Conservation (phyloP, 2,797 vertebrate species). For the Karalla daura region DNA sequence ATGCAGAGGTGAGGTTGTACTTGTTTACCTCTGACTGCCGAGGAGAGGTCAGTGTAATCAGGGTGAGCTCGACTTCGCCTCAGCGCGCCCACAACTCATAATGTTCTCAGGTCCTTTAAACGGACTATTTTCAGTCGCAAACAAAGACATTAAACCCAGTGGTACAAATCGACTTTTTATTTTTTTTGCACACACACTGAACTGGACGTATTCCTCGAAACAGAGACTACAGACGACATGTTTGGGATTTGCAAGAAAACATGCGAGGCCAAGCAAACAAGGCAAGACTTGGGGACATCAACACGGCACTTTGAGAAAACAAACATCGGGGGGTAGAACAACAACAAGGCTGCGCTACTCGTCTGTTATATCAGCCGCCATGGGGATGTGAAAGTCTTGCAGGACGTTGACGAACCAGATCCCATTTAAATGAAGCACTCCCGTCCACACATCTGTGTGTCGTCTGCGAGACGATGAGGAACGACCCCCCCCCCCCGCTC, state of each 20-base stretch:
- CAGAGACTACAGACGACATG: neutral
- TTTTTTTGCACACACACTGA: slow-evolving; percentile 26
- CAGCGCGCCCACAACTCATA: slow-evolving; percentile 12
- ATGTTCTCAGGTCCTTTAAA: slow-evolving; percentile 38
- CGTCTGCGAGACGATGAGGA: slow-evolving; percentile 8
- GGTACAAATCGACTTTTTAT: slow-evolving; percentile 38
- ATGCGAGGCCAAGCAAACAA: slow-evolving; percentile 4
- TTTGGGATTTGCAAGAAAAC: slow-evolving; percentile 30
- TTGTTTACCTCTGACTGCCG: slow-evolving; percentile 22
- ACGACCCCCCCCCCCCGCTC: neutral
- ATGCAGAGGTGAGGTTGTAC: neutral
- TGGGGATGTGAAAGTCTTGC: slow-evolving; percentile 1
- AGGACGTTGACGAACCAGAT: neutral
- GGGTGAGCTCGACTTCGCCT: slow-evolving; percentile 10
- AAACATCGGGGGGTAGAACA: slow-evolving; percentile 1
- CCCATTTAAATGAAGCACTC: neutral
- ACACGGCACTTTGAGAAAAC: slow-evolving; percentile 14
- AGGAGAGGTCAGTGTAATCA: slow-evolving; percentile 19
- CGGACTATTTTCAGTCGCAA: slow-evolving; percentile 42
- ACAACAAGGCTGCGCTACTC: neutral
- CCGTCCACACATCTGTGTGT: neutral
- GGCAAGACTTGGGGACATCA: slow-evolving; percentile 14
- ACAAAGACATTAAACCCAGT: slow-evolving; percentile 44
- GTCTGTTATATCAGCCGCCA: neutral
- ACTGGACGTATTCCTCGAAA: slow-evolving; percentile 29